Conservation (phyloP, 2,888 invertebrate species). For the Chrysolina haemoptera region DNA sequence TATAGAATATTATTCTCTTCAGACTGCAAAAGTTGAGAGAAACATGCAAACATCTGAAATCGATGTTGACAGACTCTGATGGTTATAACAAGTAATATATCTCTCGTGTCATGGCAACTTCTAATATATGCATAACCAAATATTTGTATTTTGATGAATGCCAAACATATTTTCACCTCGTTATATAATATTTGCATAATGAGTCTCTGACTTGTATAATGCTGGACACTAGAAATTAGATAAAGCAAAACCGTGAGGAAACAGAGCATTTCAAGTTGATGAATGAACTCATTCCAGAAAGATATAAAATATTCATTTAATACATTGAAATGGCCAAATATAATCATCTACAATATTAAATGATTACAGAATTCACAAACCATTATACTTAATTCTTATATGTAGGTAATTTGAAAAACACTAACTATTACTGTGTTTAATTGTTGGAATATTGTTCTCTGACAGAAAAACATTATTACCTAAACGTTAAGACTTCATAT, state of each 20-base stretch:
- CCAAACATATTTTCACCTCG: slow-evolving; percentile 22
- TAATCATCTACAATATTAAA: not conserved
- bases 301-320: not conserved
- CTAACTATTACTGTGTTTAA: not conserved
- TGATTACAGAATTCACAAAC: not conserved
- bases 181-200: slow-evolving; percentile 34
- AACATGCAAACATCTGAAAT: no score
- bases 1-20: no score
- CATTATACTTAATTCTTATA: not conserved
- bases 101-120: not conserved
- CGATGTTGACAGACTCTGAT: not conserved
- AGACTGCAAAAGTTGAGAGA: no score
- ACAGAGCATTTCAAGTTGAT: slow-evolving; percentile 33
- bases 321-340: not conserved
- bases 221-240: slow-evolving; percentile 14
- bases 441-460: not conserved
- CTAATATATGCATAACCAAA: not conserved
- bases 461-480: no score
- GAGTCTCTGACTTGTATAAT: slow-evolving; percentile 11
- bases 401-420: not conserved
- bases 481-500: no score
- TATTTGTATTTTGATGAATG: slow-evolving; percentile 16
- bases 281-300: not conserved
- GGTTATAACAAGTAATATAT: not conserved
- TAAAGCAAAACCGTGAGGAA: slow-evolving; percentile 14